Percentiles rank a stretch among this genome's conserved stretches.
Conservation (phyloP, 2,888 invertebrate species). For the Drosophila recens region DNA sequence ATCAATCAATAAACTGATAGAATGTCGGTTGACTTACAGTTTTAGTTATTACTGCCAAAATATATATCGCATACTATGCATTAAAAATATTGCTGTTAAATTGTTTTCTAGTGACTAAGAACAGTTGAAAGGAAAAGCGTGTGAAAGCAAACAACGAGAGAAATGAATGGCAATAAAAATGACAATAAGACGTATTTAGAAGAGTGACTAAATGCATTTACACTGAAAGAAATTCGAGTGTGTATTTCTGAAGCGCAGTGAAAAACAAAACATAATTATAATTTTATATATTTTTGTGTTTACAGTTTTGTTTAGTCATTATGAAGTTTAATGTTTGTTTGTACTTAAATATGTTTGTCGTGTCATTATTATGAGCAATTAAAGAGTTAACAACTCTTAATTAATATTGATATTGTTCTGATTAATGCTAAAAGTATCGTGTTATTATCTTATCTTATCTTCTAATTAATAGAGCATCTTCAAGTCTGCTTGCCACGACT, state of each 20-base stretch:
- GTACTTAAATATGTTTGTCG: background rate
- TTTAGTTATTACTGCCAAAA: background rate
- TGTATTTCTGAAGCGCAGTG: constrained; percentile 5
- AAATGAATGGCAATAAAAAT: constrained; percentile 27
- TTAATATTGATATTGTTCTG: background rate
- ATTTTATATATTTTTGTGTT: background rate
- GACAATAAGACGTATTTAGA: constrained; percentile 32
- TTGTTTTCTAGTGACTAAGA: constrained; percentile 18
- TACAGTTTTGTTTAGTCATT: background rate
- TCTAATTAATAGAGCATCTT: background rate
- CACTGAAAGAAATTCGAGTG: constrained; percentile 22
- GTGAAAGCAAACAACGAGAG: constrained; percentile 27
- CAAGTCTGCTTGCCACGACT: background rate
- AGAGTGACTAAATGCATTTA: constrained; percentile 36
- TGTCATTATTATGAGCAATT: too few species aligned
- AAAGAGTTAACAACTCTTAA: background rate
- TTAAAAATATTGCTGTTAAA: constrained; percentile 7
- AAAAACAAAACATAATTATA: background rate
- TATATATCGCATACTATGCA: too few species aligned
- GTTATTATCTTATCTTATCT: constrained; percentile 7
- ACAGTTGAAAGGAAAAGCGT: constrained; percentile 17
- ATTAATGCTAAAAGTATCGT: background rate
- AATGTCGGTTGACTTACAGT: constrained; percentile 3
- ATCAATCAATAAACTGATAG: constrained; percentile 10
- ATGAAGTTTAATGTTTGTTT: constrained; percentile 2